Base-by-base conservation (phyloP, 2,888 invertebrate species). In the Megastigmus dorsalis region DNA sequence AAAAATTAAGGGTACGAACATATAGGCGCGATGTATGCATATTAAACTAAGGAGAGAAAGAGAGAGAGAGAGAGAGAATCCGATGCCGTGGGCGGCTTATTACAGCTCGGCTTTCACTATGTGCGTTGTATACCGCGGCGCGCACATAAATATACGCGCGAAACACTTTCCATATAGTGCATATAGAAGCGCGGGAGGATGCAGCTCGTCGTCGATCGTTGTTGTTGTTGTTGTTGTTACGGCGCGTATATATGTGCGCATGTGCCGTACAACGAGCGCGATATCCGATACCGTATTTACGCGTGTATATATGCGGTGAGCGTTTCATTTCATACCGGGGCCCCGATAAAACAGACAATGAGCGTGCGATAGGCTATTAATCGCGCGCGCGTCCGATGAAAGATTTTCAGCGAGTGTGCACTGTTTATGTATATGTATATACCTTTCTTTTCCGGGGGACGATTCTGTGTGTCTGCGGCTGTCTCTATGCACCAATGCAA, bases 71-170 rank as follows among this genome's bases (percentile, higher is more conserved):
- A n/a, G 15, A 67, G 48, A 33, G 38, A 28, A 59, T 38, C 33
- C 50, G 60, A n/a, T 38, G 26, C 3, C 36, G 60, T 70, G 63
- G 65, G 71, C 65, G 65, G 38, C 9, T 33, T 45, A 63, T 71
- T 71, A 70, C 33, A 38, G 15, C 67, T 67, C 45, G 33, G 59
- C 60, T 67, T 73, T 67, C 60, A 59, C 60, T 45, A n/a, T n/a
- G n/a, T n/a, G n/a, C n/a, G n/a, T n/a, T n/a, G n/a, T n/a, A n/a
- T n/a, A n/a, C n/a, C n/a, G 28, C 48, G 10, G n/a, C n/a, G n/a
- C n/a, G n/a, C 45, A 4, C 38, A 36, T 48, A 5, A 33, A 52
- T n/a, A n/a, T n/a, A n/a, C n/a, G 45, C 60, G 41, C n/a, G 63
- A 62, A 70, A 62, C n/a, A n/a, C 48, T 63, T 63, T 57, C 55